Evolutionary conservation across 2,113 vertebrate genomes (phyloP), one percentile per base, ranked within the genome.

Genomic region (Callospermophilus lateralis): DNA sequence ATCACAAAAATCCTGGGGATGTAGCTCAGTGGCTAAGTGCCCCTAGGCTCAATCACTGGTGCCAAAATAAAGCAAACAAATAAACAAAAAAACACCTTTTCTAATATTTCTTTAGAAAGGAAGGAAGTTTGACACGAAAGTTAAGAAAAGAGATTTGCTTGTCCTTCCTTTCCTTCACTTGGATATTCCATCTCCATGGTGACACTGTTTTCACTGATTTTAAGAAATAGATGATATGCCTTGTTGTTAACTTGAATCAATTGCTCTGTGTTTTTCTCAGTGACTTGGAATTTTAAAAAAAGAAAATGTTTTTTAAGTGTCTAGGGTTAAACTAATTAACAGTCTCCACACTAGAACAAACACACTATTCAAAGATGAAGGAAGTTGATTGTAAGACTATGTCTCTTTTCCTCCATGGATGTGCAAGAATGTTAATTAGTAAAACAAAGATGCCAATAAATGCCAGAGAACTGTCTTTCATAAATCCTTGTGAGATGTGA

Each of bases 351-450:
- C 1, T 72, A 84, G 73, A 92, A 80, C 3, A 97, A 97, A 95
- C 13, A 85, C 48, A 30, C 79, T 94, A 80, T 32, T 93, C 85
- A 97, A 67, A 97, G 39, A 92, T 76, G 92, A 97, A 97, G 89
- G 17, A 26, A 73, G 13, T 76, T 26, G 48, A 94, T 90, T 96
- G 12, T 83, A 90, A 95, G n/a, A 90, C 17, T 70, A 55, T 85
- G 61, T 91, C 42, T 22, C 26, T 42, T 96, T 84, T 83, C 0
- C 32, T 84, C 34, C 34, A 34, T 34, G 1, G 37, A 32, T 81
- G 32, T 4, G n/a, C 34, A 32, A 93, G 76, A 84, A 39, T 87
- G 20, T 94, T 92, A 96, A 96, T 97, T 96, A 98, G 79, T 68
- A 79, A 87, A 89, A 61, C 63, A 53, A 16, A 85, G 26, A 95